Evolutionary conservation across 92 coral and sea anemone genomes (phyloP).

Genomic region (Porites cylindrica): DNA sequence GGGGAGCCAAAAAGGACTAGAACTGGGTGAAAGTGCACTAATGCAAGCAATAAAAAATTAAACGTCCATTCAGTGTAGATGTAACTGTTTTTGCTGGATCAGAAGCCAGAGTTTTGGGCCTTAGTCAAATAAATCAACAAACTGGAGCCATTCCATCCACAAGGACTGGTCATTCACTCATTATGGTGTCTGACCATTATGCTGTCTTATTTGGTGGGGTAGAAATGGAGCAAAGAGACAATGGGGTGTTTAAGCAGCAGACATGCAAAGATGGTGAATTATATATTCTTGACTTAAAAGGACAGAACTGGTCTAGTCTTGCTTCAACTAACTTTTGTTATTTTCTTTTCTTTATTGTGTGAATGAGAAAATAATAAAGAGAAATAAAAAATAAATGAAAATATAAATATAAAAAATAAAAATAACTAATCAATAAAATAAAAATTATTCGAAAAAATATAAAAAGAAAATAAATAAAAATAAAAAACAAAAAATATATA

Average conservation of each 20-base stretch:
- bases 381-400: no score
- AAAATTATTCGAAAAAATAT: no score
- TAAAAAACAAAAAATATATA: no score
- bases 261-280: conserved; percentile 38
- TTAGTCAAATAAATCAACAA: not conserved
- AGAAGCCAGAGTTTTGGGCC: not conserved
- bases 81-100: conserved; percentile 32
- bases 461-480: no score
- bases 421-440: no score
- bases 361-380: no score
- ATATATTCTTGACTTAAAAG: conserved; percentile 11
- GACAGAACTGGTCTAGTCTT: no score
- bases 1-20: conserved; percentile 13
- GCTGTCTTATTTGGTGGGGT: conserved; percentile 46
- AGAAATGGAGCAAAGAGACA: conserved; percentile 20
- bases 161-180: conserved; percentile 45
- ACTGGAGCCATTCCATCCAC: conserved; percentile 38
- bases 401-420: no score
- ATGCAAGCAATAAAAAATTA: conserved; percentile 1
- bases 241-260: conserved; percentile 40
- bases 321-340: no score
- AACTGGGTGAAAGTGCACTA: not conserved
- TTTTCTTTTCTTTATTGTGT: no score
- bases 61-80: conserved; percentile 23
- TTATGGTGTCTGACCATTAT: not conserved